phyloP scores from a whole-genome alignment of 2,113 vertebrate species.

The Dolichallabes microphthalmus region DNA sequence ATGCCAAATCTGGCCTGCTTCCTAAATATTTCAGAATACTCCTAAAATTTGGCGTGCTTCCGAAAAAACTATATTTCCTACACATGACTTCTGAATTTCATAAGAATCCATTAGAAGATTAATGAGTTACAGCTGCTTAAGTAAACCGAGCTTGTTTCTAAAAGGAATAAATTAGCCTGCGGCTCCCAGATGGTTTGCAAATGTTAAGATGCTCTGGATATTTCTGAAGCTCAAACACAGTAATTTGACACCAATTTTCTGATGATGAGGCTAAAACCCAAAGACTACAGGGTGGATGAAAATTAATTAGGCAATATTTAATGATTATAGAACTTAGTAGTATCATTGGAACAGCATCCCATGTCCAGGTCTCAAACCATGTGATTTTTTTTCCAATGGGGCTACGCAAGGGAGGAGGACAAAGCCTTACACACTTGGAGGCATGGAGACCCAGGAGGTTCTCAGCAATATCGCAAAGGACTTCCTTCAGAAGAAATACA shows the following conservation, averaged over 20 bases:
- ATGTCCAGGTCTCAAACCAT: too few relatives aligned
- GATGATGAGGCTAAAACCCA: not conserved
- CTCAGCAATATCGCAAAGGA: too few relatives aligned
- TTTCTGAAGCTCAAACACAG: not conserved
- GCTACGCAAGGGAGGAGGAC: too few relatives aligned
- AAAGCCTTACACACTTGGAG: too few relatives aligned
- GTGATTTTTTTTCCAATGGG: too few relatives aligned
- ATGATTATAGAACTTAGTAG: too few relatives aligned
- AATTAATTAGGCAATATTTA: too few relatives aligned
- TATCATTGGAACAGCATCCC: too few relatives aligned
- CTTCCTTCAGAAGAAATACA: too few relatives aligned
- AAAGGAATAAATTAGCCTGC: not conserved
- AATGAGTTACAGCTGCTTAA: conserved; percentile 3
- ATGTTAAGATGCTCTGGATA: not conserved
- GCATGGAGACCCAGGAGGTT: too few relatives aligned
- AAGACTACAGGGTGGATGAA: not conserved
- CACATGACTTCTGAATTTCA: not conserved
- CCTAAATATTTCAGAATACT: not conserved
- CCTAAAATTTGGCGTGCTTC: not conserved
- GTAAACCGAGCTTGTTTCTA: not conserved
- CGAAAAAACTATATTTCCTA: not conserved
- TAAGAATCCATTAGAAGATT: not conserved
- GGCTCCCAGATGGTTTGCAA: conserved; percentile 11
- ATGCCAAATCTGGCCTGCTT: not conserved
- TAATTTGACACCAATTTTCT: not conserved